Evolutionary conservation across 2,797 vertebrate species (phyloP), one percentile per base, ranked within the genome.

Genomic region (Acanthurus tractus): DNA sequence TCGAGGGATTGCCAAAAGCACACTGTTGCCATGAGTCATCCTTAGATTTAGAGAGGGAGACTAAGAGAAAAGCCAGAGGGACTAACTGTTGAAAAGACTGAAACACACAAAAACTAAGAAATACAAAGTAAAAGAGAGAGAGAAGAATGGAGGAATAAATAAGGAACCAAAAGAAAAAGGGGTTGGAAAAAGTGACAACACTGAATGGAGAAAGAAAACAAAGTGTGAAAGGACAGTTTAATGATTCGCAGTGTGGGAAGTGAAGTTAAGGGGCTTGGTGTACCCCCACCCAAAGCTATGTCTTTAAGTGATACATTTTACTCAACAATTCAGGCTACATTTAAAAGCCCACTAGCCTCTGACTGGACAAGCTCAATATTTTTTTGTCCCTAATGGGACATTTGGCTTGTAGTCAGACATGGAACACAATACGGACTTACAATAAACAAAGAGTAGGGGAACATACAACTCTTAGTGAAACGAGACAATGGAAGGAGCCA

Each of bases 341-440:
- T 78, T 76, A 77, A 85, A 86, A 84, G 48, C 67, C 57, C 68
- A 84, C 70, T 59, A 80, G 77, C 64, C 64, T 74, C 58, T 73
- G 74, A 70, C 59, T 80, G 79, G 77, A 85, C 83, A 80, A 75
- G 69, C 76, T 82, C 83, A 86, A 86, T 83, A 88, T 89, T 86
- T 86, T 78, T 89, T 76, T 82, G 82, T 83, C 57, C 71, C 79
- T 90, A 91, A 92, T 92, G 91, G 85, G 84, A 86, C 75, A 81
- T 83, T 88, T 90, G 86, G 89, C 89, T 85, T 62, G 57, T 78
- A 85, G 76, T 88, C 85, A 90, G 71, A 49, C 79, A 79, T 76
- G 76, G 84, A 87, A 89, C 78, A 86, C 67, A 87, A 88, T 83
- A 82, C 76, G 80, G 56, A 72, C 66, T 77, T 63, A 80, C 50